Evolutionary conservation across 2,888 invertebrate species (phyloP), one percentile per base, ranked within the genome.

Genomic region (Tridacna crocea): DNA sequence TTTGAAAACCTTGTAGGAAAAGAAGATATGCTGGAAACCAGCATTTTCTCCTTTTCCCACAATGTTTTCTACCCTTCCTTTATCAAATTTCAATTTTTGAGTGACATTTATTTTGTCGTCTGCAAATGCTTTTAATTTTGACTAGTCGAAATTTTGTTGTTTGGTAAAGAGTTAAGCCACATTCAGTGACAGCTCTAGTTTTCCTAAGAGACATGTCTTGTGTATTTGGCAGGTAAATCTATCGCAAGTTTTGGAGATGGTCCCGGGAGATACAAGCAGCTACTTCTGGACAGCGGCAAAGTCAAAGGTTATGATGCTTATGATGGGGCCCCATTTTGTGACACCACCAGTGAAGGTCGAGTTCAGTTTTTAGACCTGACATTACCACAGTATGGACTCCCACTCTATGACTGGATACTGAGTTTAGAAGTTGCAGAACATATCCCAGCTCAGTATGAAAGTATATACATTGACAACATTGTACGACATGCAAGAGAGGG

Each of bases 401-500:
- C 88, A n/a, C n/a, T 86, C 0, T 88, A 83, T 79, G 88, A 89
- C 68, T 89, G 88, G 88, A 75, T 88, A 24, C 78, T 89, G 36
- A 88, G 88, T 79, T 55, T 89, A 22, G 89, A 89, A 74, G 84
- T 88, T 0, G 88, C 88, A 0, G 88, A 88, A 72, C 88, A 88
- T 70, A 87, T 88, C 60, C 88, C 88, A 17, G 27, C 26, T 8
- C 15, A 85, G 15, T 87, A 68, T 36, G 87, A 88, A 60, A 74
- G 68, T 27, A 55, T 83, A 17, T 88, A 79, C 60, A 66, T 88
- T 10, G 84, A 88, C 66, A 88, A 88, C 65, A 75, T 88, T 48
- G 82, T 79, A 17, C 70, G 88, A 4, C 88, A 88, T 74, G 85
- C 87, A 4, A 73, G 78, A 65, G 85, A 85, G 46, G 89, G 88